Evolutionary conservation across 2,797 vertebrate genomes (phyloP).

Genomic region (Hafferia zeledoni): DNA sequence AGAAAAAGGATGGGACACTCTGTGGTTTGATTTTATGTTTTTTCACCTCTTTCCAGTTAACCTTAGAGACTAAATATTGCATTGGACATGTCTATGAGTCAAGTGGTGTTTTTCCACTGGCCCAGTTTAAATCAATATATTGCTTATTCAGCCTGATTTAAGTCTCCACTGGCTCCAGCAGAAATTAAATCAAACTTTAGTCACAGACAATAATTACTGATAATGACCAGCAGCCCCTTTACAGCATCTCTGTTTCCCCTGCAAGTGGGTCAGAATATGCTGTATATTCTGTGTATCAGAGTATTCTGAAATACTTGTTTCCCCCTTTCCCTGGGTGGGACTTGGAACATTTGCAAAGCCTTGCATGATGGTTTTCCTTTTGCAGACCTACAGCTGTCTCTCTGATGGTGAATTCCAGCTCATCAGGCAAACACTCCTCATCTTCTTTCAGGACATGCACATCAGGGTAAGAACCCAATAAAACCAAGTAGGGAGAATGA

Average conservation of each 20-base stretch:
- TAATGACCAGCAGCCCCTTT: background rate
- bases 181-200: background rate
- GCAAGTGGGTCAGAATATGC: background rate
- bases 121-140: background rate
- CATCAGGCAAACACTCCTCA: slow-evolving; percentile 93
- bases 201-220: background rate
- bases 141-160: background rate
- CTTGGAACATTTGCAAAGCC: background rate
- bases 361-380: background rate
- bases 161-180: background rate
- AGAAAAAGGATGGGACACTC: background rate
- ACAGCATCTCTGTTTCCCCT: background rate
- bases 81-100: background rate
- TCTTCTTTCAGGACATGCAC: slow-evolving; percentile 98
- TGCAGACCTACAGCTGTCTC: slow-evolving; percentile 86
- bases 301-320: background rate
- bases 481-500: background rate
- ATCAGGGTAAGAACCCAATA: slow-evolving; percentile 88
- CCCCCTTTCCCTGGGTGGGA: background rate
- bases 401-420: slow-evolving; percentile 93
- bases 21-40: background rate
- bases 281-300: background rate
- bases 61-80: background rate
- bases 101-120: background rate
- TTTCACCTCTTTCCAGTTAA: background rate